A percentile compares a stretch with the other conserved stretches of the same genome.
Conservation (phyloP, 92 coral and sea anemone species). For the Porites lobata region DNA sequence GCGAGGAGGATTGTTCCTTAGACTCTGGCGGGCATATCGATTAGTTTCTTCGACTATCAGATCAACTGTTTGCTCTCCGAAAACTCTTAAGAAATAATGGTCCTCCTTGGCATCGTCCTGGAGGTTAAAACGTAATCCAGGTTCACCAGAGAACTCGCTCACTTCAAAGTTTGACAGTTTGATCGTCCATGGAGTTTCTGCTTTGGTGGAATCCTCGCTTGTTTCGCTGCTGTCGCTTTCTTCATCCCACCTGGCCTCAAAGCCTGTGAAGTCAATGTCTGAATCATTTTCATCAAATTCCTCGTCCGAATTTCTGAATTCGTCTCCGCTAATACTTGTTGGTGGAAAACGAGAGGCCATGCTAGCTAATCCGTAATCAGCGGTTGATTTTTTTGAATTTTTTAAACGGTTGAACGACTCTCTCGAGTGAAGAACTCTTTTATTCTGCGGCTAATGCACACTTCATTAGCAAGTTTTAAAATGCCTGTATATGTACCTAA, state of each 20-base stretch:
- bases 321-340: conserved; percentile 16
- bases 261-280: conserved; percentile 55
- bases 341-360: conserved; percentile 23
- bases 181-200: too few species aligned
- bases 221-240: conserved; percentile 4
- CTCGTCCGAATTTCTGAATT: conserved; percentile 34
- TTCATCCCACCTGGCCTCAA: conserved; percentile 26
- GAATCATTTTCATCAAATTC: conserved; percentile 39
- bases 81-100: conserved; percentile 30
- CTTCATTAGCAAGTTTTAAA: too few species aligned
- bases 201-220: too few species aligned
- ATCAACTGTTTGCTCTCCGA: conserved; percentile 22
- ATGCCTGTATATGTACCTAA: too few species aligned
- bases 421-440: too few species aligned
- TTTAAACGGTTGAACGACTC: too few species aligned
- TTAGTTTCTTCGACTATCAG: conserved; percentile 33
- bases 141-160: conserved; percentile 8
- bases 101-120: conserved; percentile 22
- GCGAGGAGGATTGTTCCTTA: conserved; percentile 2
- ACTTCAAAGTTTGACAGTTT: too few species aligned
- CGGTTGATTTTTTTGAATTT: not conserved
- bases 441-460: too few species aligned
- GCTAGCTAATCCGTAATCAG: not conserved
- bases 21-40: conserved; percentile 6
- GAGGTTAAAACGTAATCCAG: conserved; percentile 6